Percentiles rank a stretch among this genome's conserved stretches.
These are phyloP conservation scores for Malurus leucopterus DNA, from an alignment of 2,797 vertebrate species.

Conservation along the genomic window DNA sequence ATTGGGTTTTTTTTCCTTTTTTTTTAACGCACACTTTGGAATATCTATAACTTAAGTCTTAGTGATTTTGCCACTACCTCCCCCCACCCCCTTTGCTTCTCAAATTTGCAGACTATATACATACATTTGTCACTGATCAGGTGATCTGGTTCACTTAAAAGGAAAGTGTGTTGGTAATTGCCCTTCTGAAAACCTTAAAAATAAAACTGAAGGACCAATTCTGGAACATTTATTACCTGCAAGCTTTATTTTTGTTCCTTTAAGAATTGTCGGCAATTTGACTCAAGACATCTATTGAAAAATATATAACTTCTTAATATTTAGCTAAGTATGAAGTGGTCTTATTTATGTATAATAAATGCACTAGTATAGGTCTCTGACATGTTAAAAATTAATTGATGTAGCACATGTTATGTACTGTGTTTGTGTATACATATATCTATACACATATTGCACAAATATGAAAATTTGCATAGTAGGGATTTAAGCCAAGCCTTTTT, in stretches of 20 bases:
- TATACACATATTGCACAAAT: background rate
- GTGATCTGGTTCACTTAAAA: background rate
- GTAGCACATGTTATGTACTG: background rate
- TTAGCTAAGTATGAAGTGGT: background rate
- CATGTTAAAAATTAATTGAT: background rate
- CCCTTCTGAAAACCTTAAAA: background rate
- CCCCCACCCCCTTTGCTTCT: background rate
- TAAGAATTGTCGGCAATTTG: background rate
- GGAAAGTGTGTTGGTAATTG: background rate
- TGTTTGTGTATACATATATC: rapidly evolving
- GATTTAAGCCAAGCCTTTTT: background rate
- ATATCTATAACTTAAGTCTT: background rate
- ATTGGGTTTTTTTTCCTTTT: background rate
- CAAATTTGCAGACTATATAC: background rate
- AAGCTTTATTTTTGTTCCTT: background rate
- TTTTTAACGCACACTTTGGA: background rate
- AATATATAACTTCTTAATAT: background rate
- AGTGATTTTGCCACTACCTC: background rate
- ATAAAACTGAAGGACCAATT: background rate
- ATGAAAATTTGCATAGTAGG: background rate
- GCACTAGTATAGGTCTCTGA: background rate
- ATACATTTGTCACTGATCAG: background rate
- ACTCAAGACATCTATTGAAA: background rate
- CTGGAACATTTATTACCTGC: background rate
- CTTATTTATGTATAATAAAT: background rate